A percentile compares a stretch with the other conserved stretches of the same genome.
Conservation (phyloP, 2,113 vertebrate genomes). For the Hyperoodon ampullatus region DNA sequence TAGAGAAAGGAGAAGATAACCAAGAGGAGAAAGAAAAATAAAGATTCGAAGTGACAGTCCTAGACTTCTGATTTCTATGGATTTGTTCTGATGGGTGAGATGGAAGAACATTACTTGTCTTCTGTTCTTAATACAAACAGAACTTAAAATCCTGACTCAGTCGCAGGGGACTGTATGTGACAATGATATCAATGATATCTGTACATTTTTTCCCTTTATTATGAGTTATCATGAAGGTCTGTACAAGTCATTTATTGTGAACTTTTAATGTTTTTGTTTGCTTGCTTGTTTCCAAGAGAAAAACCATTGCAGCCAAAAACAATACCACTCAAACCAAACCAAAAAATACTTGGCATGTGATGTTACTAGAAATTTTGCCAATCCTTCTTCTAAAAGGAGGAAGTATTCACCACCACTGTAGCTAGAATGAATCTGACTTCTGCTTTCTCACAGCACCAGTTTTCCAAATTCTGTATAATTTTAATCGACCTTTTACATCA, state of each 20-base stretch:
- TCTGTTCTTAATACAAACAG: background rate
- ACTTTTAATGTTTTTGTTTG: background rate
- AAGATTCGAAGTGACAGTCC: background rate
- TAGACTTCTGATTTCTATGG: background rate
- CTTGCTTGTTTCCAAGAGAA: background rate
- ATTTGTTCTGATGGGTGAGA: background rate
- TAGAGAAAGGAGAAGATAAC: background rate
- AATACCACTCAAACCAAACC: background rate
- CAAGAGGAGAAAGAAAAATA: background rate
- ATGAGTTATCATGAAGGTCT: background rate
- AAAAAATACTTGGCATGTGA: background rate
- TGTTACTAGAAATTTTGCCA: background rate
- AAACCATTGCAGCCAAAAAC: background rate
- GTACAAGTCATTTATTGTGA: background rate
- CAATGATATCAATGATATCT: background rate
- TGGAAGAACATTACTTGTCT: background rate
- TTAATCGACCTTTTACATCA: background rate
- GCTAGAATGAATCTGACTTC: background rate
- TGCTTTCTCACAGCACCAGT: background rate
- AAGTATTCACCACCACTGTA: rapidly evolving
- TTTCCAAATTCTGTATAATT: background rate
- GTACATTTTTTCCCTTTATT: background rate
- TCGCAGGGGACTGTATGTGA: background rate
- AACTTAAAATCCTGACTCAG: background rate
- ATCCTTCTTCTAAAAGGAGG: background rate